These are phyloP conservation scores for Dasyurus viverrinus DNA, from an alignment of 2,113 vertebrate species.

Conservation along the genomic window DNA sequence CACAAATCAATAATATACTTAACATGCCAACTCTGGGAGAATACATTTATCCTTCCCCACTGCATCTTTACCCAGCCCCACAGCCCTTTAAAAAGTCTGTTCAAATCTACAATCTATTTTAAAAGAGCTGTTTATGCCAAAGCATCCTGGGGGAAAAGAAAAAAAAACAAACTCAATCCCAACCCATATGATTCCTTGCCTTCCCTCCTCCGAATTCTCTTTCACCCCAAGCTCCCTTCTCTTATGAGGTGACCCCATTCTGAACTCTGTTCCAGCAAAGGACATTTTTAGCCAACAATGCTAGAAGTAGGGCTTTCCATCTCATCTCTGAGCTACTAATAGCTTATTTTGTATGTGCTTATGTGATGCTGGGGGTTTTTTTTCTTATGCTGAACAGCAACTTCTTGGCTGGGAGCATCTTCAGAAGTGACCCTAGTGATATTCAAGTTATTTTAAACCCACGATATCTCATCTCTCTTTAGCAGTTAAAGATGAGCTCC, in stretches of 20 bases:
- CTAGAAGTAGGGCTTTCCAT: background rate
- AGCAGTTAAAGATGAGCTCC: slow-evolving; percentile 32
- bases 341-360: slow-evolving; percentile 24
- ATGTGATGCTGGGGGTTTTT: background rate
- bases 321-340: slow-evolving; percentile 42
- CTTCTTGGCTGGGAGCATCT: slow-evolving; percentile 34
- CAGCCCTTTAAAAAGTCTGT: background rate
- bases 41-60: background rate
- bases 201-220: background rate
- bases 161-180: background rate
- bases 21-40: background rate
- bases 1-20: background rate
- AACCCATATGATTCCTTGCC: background rate
- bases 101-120: background rate
- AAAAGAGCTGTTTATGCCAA: background rate
- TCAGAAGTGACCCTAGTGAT: slow-evolving; percentile 42
- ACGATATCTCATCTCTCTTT: slow-evolving; percentile 31
- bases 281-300: slow-evolving; percentile 47
- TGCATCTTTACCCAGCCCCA: background rate
- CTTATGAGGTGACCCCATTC: background rate
- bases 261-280: slow-evolving; percentile 15
- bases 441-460: slow-evolving; percentile 58
- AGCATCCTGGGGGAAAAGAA: background rate
- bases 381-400: slow-evolving; percentile 39
- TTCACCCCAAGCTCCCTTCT: background rate